These are phyloP conservation scores for Drosophila murphyi DNA, from an alignment of 1,140 invertebrate species.

Conservation along the genomic window DNA sequence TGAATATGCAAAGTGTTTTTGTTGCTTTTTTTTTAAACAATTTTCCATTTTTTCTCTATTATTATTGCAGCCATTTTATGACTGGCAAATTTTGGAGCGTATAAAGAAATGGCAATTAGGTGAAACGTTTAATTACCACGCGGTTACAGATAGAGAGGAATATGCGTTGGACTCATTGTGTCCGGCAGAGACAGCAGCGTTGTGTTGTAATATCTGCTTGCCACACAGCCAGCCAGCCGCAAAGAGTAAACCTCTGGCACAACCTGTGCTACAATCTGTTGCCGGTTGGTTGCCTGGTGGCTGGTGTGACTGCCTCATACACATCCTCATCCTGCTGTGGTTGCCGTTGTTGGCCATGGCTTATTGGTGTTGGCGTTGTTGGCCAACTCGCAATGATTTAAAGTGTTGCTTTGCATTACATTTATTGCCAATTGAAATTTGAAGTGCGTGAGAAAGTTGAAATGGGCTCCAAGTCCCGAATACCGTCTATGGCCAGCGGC, in stretches of 20 bases:
- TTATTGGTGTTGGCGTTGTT: constrained; percentile 80
- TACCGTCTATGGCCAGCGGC: constrained; percentile 45
- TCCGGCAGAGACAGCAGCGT: constrained; percentile 11
- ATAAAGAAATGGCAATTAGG: constrained; percentile 69
- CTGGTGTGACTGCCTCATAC: constrained; percentile 2
- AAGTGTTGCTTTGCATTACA: constrained; percentile 85
- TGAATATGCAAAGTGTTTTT: constrained; percentile 54
- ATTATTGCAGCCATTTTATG: constrained; percentile 54
- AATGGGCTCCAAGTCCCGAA: constrained; percentile 50
- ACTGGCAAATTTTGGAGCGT: constrained; percentile 62
- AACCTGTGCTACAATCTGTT: constrained; percentile 38
- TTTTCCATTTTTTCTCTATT: constrained; percentile 4
- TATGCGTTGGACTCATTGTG: constrained; percentile 16
- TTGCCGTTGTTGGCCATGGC: constrained; percentile 44
- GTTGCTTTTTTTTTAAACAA: background rate
- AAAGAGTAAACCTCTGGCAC: constrained; percentile 4
- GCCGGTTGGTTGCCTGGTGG: background rate
- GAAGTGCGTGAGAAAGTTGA: constrained; percentile 84
- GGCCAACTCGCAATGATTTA: constrained; percentile 82
- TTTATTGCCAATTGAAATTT: constrained; percentile 85
- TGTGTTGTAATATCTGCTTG: background rate
- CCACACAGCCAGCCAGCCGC: background rate
- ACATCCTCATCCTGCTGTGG: constrained; percentile 5
- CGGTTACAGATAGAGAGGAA: constrained; percentile 17
- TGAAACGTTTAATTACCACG: constrained; percentile 67